Evolutionary conservation across 2,888 invertebrate genomes (phyloP).

Genomic region (Mallateleia sp.): DNA sequence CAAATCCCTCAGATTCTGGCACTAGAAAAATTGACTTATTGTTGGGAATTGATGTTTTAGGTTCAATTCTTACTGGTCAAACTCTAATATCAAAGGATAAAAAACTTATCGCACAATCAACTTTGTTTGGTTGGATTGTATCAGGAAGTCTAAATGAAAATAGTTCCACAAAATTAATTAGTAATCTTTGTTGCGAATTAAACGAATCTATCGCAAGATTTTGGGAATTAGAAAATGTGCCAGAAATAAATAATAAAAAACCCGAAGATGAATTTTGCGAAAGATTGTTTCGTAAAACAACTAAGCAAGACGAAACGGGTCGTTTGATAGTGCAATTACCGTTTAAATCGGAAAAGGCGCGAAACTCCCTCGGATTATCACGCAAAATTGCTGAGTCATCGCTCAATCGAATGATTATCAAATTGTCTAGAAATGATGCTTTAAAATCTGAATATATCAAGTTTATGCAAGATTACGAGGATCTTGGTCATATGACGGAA

Average conservation of each 20-base stretch:
- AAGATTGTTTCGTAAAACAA: background rate
- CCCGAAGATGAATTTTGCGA: background rate
- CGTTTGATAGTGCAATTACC: background rate
- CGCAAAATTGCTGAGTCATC: background rate
- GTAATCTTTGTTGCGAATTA: too few relatives aligned
- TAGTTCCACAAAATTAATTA: too few relatives aligned
- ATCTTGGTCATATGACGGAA: background rate
- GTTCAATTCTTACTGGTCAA: background rate
- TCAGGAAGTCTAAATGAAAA: background rate
- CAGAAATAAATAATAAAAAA: background rate
- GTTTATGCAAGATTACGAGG: background rate
- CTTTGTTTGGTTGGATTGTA: conserved; percentile 13
- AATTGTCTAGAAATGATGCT: too few relatives aligned
- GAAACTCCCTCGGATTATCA: background rate
- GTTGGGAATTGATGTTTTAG: background rate
- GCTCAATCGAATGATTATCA: background rate
- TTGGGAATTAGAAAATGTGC: background rate
- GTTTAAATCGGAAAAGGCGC: background rate
- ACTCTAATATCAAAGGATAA: background rate
- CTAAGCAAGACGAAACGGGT: background rate
- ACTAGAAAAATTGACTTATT: too few relatives aligned
- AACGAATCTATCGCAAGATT: background rate
- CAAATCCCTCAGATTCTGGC: too few relatives aligned
- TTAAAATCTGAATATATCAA: background rate
- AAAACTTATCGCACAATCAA: background rate